Percentiles rank a stretch among this genome's conserved stretches.
Evolutionary conservation across 2,113 vertebrate species (phyloP).

Genomic region (Mirza zaza): DNA sequence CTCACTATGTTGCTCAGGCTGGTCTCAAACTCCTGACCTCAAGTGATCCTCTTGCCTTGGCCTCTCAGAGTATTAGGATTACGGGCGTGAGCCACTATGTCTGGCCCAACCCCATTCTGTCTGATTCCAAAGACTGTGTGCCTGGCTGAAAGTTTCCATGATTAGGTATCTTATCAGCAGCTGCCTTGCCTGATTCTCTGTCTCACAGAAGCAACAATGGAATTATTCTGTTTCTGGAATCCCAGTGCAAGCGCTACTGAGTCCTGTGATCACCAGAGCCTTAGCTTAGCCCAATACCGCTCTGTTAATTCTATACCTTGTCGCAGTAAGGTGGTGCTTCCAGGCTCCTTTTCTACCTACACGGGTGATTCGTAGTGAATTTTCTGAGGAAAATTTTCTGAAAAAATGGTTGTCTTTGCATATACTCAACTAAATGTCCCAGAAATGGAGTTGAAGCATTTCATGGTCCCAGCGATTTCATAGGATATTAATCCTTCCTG

Average conservation of each 20-base stretch:
- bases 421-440: not conserved
- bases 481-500: not conserved
- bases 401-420: not conserved
- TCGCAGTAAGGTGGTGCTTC: not conserved
- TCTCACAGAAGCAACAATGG: not conserved
- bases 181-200: not conserved
- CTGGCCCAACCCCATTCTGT: not conserved
- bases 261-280: not conserved
- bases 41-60: too few relatives aligned
- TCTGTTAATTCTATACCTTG: not conserved
- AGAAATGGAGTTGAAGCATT: not conserved
- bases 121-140: not conserved
- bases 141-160: not conserved
- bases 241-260: not conserved
- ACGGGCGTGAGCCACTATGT: too few relatives aligned
- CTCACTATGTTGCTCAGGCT: too few relatives aligned
- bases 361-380: not conserved
- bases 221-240: not conserved
- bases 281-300: not conserved
- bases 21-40: too few relatives aligned
- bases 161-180: not conserved
- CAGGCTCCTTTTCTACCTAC: not conserved
- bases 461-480: not conserved
- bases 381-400: constrained; percentile 18
- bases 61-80: too few relatives aligned